These are phyloP conservation scores for Choristoneura fumiferana DNA, from an alignment of 1,140 invertebrate species.

Conservation along the genomic window DNA sequence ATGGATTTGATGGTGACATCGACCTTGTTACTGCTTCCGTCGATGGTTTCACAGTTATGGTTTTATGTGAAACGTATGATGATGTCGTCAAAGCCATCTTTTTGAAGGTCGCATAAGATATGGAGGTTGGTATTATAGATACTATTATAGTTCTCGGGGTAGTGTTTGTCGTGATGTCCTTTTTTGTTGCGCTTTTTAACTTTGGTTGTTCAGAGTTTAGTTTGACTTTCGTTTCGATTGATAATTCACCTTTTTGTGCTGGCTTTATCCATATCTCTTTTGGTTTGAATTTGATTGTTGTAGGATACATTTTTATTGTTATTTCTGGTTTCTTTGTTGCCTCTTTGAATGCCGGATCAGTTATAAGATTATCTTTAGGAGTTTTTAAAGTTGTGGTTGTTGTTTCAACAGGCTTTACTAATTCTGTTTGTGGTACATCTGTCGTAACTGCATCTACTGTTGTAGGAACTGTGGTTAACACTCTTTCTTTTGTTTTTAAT, in stretches of 20 bases:
- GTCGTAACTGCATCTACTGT: background rate
- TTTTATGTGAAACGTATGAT: conserved; percentile 46
- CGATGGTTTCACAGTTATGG: conserved; percentile 32
- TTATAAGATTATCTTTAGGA: background rate
- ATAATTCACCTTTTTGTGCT: conserved; percentile 67
- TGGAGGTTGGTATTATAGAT: conserved; percentile 71
- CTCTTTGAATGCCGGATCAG: conserved; percentile 26
- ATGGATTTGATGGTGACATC: conserved; percentile 44
- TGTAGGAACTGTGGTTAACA: background rate
- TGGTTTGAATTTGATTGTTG: conserved; percentile 56
- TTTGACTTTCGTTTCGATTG: conserved; percentile 54
- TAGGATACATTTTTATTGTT: conserved; percentile 30
- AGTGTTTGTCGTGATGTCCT: conserved; percentile 49
- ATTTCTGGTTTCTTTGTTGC: conserved; percentile 35
- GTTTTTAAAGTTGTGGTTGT: background rate
- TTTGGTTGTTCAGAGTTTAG: conserved; percentile 40
- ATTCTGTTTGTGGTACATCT: background rate
- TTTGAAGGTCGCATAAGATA: conserved; percentile 66
- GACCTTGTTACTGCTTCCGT: conserved; percentile 47
- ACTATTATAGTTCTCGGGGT: conserved; percentile 72
- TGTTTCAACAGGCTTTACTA: background rate
- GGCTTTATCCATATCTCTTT: conserved; percentile 75
- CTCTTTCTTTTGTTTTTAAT: background rate
- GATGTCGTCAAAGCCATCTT: conserved; percentile 63
- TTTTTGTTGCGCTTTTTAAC: conserved; percentile 49